Conservation (phyloP, 2,888 invertebrate species). For the Asteroscopus sphinx region DNA sequence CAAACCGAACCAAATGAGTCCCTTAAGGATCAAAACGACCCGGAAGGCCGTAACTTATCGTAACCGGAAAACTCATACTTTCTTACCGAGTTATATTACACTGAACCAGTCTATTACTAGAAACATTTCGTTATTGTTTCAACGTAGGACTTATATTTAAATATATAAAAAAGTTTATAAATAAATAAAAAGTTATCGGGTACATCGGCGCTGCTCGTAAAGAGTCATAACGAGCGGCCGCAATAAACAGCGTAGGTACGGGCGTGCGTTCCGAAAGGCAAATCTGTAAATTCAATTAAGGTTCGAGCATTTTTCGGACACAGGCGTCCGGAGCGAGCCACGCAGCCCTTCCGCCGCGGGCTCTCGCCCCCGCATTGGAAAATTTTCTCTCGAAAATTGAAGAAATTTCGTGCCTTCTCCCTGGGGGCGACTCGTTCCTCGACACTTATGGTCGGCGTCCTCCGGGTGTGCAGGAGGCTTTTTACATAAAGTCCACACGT, state of each 20-base stretch:
- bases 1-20: conserved; percentile 20
- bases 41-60: conserved; percentile 18
- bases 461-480: conserved; percentile 89
- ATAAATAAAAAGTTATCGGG: conserved; percentile 69
- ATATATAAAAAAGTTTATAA: conserved; percentile 59
- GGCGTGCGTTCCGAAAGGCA: conserved; percentile 85
- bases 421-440: conserved; percentile 88
- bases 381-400: conserved; percentile 90
- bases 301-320: conserved; percentile 88
- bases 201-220: conserved; percentile 69
- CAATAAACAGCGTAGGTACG: conserved; percentile 77
- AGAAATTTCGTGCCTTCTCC: conserved; percentile 89
- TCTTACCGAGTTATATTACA: not conserved
- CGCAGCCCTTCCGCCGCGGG: conserved; percentile 87
- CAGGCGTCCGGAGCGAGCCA: conserved; percentile 79
- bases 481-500: conserved; percentile 90
- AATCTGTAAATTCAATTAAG: conserved; percentile 89
- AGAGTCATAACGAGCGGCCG: conserved; percentile 78
- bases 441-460: conserved; percentile 89
- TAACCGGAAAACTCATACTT: conserved; percentile 5
- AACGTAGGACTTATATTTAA: conserved; percentile 30
- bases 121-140: conserved; percentile 21
- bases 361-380: conserved; percentile 88
- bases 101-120: conserved; percentile 2
- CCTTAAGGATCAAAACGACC: conserved; percentile 14